These are phyloP conservation scores for Helarctos malayanus DNA, from an alignment of 2,797 vertebrate genomes.

Conservation along the genomic window DNA sequence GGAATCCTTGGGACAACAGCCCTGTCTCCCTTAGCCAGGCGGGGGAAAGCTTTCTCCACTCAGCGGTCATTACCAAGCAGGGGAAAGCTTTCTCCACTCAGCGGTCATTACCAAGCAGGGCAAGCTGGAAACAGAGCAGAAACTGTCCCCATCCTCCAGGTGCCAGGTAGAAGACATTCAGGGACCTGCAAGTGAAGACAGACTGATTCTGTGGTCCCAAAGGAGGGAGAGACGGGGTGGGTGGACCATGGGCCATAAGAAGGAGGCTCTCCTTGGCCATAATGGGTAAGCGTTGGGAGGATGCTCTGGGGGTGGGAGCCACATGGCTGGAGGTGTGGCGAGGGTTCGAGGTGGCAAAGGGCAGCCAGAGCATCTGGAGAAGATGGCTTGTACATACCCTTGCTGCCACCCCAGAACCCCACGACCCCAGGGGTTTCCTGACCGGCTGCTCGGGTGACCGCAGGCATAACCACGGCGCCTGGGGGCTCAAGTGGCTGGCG, in stretches of 20 bases:
- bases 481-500: slow-evolving; percentile 71
- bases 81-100: not conserved
- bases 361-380: not conserved
- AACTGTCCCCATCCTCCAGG: not conserved
- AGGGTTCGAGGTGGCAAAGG: not conserved
- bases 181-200: not conserved
- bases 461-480: slow-evolving; percentile 83
- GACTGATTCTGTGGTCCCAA: too few species aligned
- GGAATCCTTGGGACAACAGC: not conserved
- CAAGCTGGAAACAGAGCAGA: not conserved
- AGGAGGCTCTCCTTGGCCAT: too few species aligned
- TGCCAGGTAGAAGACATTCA: too few species aligned
- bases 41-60: too few species aligned
- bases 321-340: rapidly evolving
- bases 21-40: not conserved
- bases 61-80: not conserved
- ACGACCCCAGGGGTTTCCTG: slow-evolving; percentile 82
- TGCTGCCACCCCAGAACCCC: slow-evolving; percentile 71
- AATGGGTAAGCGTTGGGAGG: not conserved
- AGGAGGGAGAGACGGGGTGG: not conserved
- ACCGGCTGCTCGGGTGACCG: slow-evolving; percentile 79
- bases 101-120: rapidly evolving
- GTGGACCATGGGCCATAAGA: not conserved
- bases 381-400: not conserved
- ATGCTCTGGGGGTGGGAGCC: not conserved